Evolutionary conservation across 2,888 invertebrate species (phyloP).

Genomic region (Nipponacmea schrenckii): DNA sequence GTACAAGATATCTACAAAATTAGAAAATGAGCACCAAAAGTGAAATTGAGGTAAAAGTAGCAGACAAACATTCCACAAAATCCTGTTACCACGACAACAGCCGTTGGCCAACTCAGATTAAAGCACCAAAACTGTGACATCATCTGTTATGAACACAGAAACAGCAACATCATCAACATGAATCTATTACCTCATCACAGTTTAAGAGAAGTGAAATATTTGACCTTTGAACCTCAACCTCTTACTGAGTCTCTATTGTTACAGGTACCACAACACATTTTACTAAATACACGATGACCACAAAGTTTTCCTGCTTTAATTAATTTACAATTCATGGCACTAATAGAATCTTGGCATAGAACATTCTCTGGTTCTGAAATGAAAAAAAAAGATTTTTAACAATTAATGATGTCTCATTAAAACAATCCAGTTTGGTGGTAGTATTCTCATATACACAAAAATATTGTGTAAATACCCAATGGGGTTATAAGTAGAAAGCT

Average conservation of each 20-base stretch:
- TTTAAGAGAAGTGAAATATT: no score
- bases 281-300: constrained; percentile 79
- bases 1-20: not conserved
- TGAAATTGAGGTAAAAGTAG: not conserved
- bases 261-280: constrained; percentile 93
- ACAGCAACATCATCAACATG: not conserved
- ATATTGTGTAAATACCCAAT: no score
- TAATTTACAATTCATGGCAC: constrained; percentile 88
- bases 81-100: no score
- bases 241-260: not conserved
- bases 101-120: not conserved
- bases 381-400: not conserved
- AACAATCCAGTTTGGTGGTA: no score
- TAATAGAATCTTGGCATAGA: constrained; percentile 86
- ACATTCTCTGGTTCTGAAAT: constrained; percentile 70
- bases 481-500: no score
- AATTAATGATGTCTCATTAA: no score
- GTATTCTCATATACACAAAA: no score
- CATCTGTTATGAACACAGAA: not conserved
- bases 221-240: not conserved
- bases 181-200: no score
- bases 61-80: not conserved
- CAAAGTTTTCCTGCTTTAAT: constrained; percentile 88
- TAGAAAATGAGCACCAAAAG: constrained; percentile 3
- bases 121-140: constrained; percentile 6